These are phyloP conservation scores for Automeris io DNA, from an alignment of 2,888 invertebrate species.

Conservation along the genomic window DNA sequence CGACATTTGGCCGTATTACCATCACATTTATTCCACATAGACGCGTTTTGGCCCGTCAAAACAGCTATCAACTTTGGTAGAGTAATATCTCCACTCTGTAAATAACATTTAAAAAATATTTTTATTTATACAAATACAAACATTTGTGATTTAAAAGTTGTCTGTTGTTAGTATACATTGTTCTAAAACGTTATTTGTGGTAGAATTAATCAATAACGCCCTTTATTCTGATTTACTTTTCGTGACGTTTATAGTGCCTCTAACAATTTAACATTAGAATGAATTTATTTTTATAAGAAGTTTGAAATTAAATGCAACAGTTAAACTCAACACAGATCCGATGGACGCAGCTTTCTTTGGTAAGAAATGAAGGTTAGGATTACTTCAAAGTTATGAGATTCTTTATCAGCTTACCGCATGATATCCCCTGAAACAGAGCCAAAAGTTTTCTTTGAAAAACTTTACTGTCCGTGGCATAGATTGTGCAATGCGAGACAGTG, in stretches of 20 bases:
- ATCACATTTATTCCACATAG: slow-evolving; percentile 69
- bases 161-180: too few species aligned
- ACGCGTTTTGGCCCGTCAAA: slow-evolving; percentile 81
- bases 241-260: too few species aligned
- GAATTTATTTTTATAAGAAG: too few species aligned
- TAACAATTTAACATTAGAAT: too few species aligned
- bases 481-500: slow-evolving; percentile 84
- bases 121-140: not conserved
- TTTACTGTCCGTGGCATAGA: slow-evolving; percentile 84
- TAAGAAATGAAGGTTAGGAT: too few species aligned
- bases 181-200: too few species aligned
- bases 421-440: slow-evolving; percentile 86
- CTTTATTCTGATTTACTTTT: too few species aligned
- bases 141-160: too few species aligned
- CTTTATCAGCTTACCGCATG: slow-evolving; percentile 67
- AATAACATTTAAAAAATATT: slow-evolving; percentile 9
- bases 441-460: slow-evolving; percentile 81
- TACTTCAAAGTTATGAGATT: not conserved
- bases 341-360: too few species aligned
- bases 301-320: too few species aligned
- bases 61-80: slow-evolving; percentile 93
- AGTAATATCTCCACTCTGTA: slow-evolving; percentile 90
- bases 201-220: too few species aligned
- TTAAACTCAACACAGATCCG: too few species aligned
- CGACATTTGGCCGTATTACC: slow-evolving; percentile 78